Evolutionary conservation across 2,888 invertebrate genomes (phyloP), one percentile per base, ranked within the genome.

Genomic region (Drosophila pseudotakahashii): DNA sequence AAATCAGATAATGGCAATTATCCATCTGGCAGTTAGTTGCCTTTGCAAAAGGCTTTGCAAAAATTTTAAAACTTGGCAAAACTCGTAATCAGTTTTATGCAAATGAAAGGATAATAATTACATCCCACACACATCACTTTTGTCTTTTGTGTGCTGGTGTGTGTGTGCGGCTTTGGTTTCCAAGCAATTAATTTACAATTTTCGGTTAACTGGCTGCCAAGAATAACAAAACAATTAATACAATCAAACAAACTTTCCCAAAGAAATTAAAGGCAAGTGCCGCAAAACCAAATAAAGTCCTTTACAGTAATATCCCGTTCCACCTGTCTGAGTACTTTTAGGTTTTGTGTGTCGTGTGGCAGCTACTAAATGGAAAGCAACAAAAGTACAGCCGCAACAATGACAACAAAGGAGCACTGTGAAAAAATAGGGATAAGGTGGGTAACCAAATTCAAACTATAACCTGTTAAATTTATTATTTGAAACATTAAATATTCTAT

Each of bases 201-300:
- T 78, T 67, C 55, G 68, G 73, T 78, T 77, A 77, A 74, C 51
- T 73, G 59, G 60, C 68, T 52, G 42, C 44, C 62, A 62, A 67
- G 45, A 68, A 51, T 44, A 68, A 75, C 59, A 75, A 62, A 75
- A 70, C 75, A 81, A 86, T 82, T 81, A 78, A 79, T 79, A 63
- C 70, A 69, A 74, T 70, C 71, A 66, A 59, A 42, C 66, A 78
- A 81, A 77, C 80, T 82, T 81, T 85, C 81, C 78, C 83, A 83
- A 81, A 82, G 77, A 79, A 86, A 88, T 88, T 80, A 76, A 81
- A 81, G 82, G 78, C 68, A 89, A 86, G 76, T 76, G 79, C 84
- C 78, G 66, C 79, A 88, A 88, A 79, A 80, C 77, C 84, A 79
- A 84, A 88, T 79, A 76, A 79, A 78, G 73, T 77, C 53, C 37